Percentiles rank a stretch among this genome's conserved stretches.
Conservation (phyloP, 2,797 vertebrate genomes). For the Darevskia mixta region DNA sequence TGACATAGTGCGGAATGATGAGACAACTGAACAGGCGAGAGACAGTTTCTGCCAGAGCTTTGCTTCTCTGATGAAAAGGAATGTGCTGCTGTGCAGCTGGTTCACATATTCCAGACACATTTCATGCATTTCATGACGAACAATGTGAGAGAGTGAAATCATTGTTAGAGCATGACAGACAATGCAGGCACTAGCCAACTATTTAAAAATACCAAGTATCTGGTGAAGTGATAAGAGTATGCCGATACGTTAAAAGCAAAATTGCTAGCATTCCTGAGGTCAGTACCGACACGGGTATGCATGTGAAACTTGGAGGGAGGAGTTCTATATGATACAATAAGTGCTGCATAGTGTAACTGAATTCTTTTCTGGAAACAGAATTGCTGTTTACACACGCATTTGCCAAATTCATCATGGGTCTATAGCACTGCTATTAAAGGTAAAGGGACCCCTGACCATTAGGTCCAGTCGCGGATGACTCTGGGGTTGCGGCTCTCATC, state of each 20-base stretch:
- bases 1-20: not conserved
- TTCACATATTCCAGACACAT: conserved; percentile 8
- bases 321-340: conserved; percentile 12
- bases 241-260: conserved; percentile 16
- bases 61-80: conserved; percentile 20
- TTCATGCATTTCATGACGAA: conserved; percentile 59
- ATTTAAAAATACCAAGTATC: conserved; percentile 17
- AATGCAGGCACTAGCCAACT: conserved; percentile 46
- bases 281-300: conserved; percentile 47
- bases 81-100: conserved; percentile 26
- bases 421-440: not conserved
- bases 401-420: not conserved
- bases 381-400: not conserved
- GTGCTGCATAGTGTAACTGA: not conserved
- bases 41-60: not conserved
- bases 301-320: conserved; percentile 24
- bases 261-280: conserved; percentile 62
- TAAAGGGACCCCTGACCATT: too few relatives aligned
- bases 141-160: conserved; percentile 37
- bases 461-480: too few relatives aligned
- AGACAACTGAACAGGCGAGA: not conserved
- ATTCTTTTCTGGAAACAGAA: not conserved
- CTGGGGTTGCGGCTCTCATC: too few relatives aligned
- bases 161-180: conserved; percentile 42
- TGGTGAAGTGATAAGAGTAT: not conserved